Base-by-base conservation (phyloP, 2,113 vertebrate species). In the Coracopsis vasa region DNA sequence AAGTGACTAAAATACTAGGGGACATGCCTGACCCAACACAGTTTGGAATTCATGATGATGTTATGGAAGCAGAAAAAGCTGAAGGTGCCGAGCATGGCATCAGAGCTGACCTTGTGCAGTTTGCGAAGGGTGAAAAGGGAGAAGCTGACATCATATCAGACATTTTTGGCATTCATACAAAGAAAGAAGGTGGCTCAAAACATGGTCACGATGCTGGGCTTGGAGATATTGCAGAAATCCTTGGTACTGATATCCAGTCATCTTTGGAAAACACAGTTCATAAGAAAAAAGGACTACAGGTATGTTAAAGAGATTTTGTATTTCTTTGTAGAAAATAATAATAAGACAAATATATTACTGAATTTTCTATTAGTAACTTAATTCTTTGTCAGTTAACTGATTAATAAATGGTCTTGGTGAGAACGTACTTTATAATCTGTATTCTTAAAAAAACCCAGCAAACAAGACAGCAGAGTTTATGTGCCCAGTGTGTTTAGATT, bases 21-120 rank as follows among this genome's bases (percentile, higher is more conserved):
- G 99, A 99, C 96, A 99, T 99, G 99, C 99, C 99, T 8, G 99
- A 99, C 96, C 99, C 99, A 61, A 99, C 99, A 33, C 99, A 99
- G 80, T 99, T 99, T 95, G 99, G 99, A 82, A 99, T 99, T 94
- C 99, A 99, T 5, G 99, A 99, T 17, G 99, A 99, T 58, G 97
- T 98, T 35, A 37, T 99, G 35, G 99, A 99, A 93, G 96, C 97
- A 20, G 99, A 99, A 97, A 99, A 99, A 97, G 96, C 97, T 80
- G 99, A 99, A 90, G 94, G 97, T 8, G 87, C 60, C 3, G 99
- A 99, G 62, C 97, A 98, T 2, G 97, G 98, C 0, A 89, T 98
- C 18, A 86, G 98, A 88, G 87, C 98, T 8, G 98, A 99, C 91
- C 98, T 99, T 14, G 98, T 95, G n/a, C 98, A 99, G 67, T 98